phyloP scores from a whole-genome alignment of 2,113 vertebrate species.

The Sinocyclocheilus anophthalmus region DNA sequence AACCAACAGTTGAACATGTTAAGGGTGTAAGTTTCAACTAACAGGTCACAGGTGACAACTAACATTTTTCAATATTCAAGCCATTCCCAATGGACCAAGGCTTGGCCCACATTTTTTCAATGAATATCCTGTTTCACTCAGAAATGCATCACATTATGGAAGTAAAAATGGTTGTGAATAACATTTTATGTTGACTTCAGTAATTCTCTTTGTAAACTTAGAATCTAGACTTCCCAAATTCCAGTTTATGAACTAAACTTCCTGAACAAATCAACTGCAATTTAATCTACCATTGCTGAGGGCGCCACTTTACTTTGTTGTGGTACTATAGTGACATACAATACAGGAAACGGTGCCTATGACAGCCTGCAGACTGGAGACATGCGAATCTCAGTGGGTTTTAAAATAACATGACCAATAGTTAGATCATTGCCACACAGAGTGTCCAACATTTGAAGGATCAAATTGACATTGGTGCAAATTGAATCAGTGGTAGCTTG shows the following conservation, averaged over 20 bases:
- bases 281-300: neutral
- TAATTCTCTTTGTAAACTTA: neutral
- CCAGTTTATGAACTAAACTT: constrained; percentile 2
- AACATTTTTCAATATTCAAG: neutral
- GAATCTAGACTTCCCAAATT: neutral
- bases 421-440: neutral
- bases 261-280: constrained; percentile 7
- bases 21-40: neutral
- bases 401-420: constrained; percentile 10
- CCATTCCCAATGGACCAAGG: neutral
- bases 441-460: neutral
- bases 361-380: neutral
- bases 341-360: constrained; percentile 16
- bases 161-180: neutral
- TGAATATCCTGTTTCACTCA: neutral
- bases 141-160: neutral
- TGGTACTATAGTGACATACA: neutral
- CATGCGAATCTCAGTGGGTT: neutral
- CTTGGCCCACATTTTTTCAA: neutral
- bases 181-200: neutral
- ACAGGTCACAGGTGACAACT: neutral
- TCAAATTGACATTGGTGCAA: neutral
- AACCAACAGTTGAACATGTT: neutral
- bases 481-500: neutral
- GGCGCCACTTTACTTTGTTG: neutral